Evolutionary conservation across 2,113 vertebrate species (phyloP), one percentile per base, ranked within the genome.

Genomic region (Phalacrocorax aristotelis): DNA sequence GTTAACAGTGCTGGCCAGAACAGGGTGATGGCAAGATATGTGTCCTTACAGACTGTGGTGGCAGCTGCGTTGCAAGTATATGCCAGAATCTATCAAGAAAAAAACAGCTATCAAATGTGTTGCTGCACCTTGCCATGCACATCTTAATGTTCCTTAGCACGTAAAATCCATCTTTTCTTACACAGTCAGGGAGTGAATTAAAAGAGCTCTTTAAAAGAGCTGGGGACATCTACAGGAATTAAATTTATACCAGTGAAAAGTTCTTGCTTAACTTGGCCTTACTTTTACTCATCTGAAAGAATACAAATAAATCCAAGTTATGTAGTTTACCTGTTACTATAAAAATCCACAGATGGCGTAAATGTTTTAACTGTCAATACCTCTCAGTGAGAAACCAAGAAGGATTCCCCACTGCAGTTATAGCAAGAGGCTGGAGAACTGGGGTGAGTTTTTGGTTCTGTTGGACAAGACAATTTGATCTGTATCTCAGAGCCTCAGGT

Each of bases 321-420:
- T 2, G 13, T 40, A 44, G 21, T 42, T 69, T 84, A 21, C 10
- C 20, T n/a, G 4, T 46, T 74, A 54, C 19, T 76, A 80, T 40
- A 89, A 86, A 83, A 90, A 51, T 26, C 27, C 40, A 75, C 51
- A 62, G 16, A 55, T 26, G 7, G 3, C 40, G 69, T 27, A 93
- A 94, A 65, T n/a, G 13, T 8, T 75, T 71, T 16, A 52, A 36
- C 15, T 78, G 11, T 7, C 38, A 75, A 20, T 46, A 7, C n/a
- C 11, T 42, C 38, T 86, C 44, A 49, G 11, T 0, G 0, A 64
- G 36, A 74, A 68, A 54, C 5, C 4, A 16, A 58, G 32, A 8
- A 55, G 3, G 15, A 80, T 76, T 93, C 9, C 12, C 17, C 1
- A 0, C 7, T 65, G 18, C 2, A 1, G 17, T 83, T 83, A 46